Evolutionary conservation across 2,797 vertebrate species (phyloP), one percentile per base, ranked within the genome.

Genomic region (Lithobates sylvaticus): DNA sequence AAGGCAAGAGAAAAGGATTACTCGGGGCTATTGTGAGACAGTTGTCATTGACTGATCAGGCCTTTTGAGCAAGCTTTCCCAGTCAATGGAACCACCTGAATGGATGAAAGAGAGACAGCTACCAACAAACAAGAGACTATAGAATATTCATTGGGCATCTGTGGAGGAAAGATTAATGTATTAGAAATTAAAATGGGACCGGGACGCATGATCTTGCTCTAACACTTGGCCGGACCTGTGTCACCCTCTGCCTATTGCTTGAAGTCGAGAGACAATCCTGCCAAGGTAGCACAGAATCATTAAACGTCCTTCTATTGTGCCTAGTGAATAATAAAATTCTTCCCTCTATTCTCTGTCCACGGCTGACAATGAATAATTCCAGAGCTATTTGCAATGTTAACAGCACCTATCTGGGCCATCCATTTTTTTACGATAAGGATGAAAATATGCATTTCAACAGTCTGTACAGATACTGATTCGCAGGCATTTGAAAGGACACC

Each of bases 381-480:
- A 96, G 96, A 97, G 96, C 98, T 96, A 99, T 99, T 99, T 99
- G 98, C 97, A 99, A 99, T 99, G 98, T 99, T 99, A 99, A 99
- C 98, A 94, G 96, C 96, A 98, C 96, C 97, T 99, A 99, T 99
- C 98, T 97, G 96, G 96, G 96, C 97, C 97, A 99, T 99, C 98
- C 98, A 95, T 96, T 96, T 96, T 61, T 96, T 98, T 96, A 97
- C 91, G 98, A 99, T 99, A 99, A 99, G 98, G 96, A 96, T 93
- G 93, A 93, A 97, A 99, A 99, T 99, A 98, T 98, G 97, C 98
- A 99, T 99, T 98, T 99, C 97, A 99, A 99, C 97, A 96, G 97
- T 96, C 96, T 94, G 96, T 96, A 95, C 97, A 97, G 97, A 97
- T 96, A 96, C 96, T 89, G 96, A 96, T 96, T 97, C 96, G 92